These are phyloP conservation scores for Cantharis flavilabris DNA, from an alignment of 2,888 invertebrate species.

Conservation along the genomic window DNA sequence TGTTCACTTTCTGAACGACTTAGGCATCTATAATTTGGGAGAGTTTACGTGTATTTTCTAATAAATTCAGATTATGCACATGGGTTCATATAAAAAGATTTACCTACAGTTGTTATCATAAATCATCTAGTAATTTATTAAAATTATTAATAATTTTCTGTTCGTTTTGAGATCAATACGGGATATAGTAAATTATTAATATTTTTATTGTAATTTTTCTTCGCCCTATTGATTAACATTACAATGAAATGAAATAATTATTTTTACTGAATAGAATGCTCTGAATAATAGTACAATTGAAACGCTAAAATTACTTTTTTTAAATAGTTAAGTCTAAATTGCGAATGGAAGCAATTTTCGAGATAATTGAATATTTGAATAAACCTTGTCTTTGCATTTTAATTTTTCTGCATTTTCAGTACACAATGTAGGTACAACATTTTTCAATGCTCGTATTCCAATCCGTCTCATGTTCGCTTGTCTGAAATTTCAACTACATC, in stretches of 20 bases:
- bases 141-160: not conserved
- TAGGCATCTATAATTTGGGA: not conserved
- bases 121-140: not conserved
- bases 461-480: no score
- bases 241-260: not conserved
- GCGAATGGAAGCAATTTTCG: not conserved
- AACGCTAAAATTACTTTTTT: not conserved
- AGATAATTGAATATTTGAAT: not conserved
- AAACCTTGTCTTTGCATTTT: not conserved
- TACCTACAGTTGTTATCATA: not conserved
- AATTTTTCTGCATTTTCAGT: not conserved
- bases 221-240: not conserved
- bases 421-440: not conserved
- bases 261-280: not conserved
- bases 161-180: not conserved
- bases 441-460: not conserved
- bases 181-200: not conserved
- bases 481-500: no score
- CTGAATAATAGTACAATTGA: not conserved
- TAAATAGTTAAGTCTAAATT: not conserved
- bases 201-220: not conserved
- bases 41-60: not conserved
- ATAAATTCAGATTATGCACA: not conserved
- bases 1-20: not conserved
- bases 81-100: not conserved